A percentile compares a stretch with the other conserved stretches of the same genome.
Evolutionary conservation across 2,113 vertebrate genomes (phyloP).

Genomic region (Connochaetes taurinus): DNA sequence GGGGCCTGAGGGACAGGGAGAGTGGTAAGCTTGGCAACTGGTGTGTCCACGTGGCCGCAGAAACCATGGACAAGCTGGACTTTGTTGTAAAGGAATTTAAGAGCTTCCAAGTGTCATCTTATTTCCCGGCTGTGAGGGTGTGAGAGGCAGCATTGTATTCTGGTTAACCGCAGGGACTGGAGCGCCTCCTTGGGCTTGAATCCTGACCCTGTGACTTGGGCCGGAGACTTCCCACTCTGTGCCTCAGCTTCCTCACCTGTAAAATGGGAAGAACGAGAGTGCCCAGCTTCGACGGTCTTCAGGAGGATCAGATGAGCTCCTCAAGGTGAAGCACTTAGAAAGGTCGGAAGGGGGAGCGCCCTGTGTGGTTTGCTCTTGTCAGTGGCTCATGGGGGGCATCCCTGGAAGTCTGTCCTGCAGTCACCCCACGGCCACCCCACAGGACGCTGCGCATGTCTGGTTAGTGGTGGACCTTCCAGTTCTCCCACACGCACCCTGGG

Average conservation of each 20-base stretch:
- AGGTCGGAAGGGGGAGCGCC: fast-evolving
- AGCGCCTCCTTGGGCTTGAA: background rate
- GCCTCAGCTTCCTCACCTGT: background rate
- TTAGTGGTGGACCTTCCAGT: background rate
- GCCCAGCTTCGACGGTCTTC: background rate
- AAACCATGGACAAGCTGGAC: background rate
- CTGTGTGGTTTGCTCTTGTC: background rate
- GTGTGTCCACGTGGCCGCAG: fast-evolving
- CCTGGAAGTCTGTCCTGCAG: background rate
- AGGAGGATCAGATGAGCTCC: background rate
- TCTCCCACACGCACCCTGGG: background rate
- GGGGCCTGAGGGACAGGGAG: background rate
- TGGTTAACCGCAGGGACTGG: background rate
- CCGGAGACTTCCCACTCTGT: background rate
- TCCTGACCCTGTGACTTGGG: background rate
- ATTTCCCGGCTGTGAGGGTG: fast-evolving
- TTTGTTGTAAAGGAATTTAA: background rate
- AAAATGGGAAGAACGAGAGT: background rate
- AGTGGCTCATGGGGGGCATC: fast-evolving
- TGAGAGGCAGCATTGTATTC: background rate
- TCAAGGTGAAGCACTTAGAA: background rate
- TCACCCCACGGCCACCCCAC: background rate
- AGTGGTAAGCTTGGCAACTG: fast-evolving
- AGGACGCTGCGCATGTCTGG: fast-evolving
- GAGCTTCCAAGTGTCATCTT: background rate